phyloP scores from a whole-genome alignment of 2,113 vertebrate species.

The Hippotragus niger region DNA sequence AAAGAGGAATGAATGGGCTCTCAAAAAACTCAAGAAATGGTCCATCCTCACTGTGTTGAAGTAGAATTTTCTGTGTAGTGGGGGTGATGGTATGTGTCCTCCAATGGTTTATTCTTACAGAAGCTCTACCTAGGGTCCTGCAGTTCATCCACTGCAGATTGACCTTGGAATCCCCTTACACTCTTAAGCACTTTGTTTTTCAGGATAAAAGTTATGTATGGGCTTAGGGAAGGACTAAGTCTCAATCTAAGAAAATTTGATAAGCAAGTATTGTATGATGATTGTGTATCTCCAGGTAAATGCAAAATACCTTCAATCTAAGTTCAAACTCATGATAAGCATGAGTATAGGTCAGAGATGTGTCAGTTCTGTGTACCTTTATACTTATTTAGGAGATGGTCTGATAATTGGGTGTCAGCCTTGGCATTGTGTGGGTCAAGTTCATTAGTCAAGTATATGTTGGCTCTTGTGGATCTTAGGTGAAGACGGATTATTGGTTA shows the following conservation, averaged over 20 bases:
- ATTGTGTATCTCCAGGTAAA: neutral
- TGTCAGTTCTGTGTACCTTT: neutral
- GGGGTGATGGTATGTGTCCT: neutral
- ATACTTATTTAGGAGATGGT: neutral
- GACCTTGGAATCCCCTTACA: neutral
- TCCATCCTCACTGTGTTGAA: neutral
- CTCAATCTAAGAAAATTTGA: neutral
- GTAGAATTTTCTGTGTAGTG: neutral
- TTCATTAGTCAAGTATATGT: neutral
- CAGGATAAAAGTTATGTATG: neutral
- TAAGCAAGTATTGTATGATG: neutral
- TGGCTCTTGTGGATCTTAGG: neutral
- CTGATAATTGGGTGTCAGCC: neutral
- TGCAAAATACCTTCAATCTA: neutral
- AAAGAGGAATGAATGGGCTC: neutral
- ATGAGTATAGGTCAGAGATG: neutral
- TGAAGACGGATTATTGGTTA: neutral
- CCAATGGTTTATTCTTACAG: neutral
- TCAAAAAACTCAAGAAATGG: neutral
- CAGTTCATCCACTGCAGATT: neutral
- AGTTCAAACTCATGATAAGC: neutral
- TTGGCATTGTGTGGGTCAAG: neutral
- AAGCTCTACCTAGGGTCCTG: neutral
- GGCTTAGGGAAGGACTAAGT: neutral
- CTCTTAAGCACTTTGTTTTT: neutral